phyloP scores from a whole-genome alignment of 1,140 invertebrate genomes.

The Diprion similis region DNA sequence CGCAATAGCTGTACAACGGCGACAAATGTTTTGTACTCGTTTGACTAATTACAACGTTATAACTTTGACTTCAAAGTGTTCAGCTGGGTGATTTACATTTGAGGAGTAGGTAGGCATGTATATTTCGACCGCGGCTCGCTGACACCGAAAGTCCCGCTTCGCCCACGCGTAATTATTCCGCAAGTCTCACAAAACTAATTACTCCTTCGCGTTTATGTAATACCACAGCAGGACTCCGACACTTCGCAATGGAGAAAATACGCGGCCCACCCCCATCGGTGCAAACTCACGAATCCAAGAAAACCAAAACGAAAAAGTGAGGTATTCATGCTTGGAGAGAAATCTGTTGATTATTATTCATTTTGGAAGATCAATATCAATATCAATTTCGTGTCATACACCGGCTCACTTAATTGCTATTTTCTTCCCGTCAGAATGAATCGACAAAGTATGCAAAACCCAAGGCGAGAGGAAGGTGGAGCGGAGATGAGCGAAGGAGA shows the following conservation, averaged over 20 bases:
- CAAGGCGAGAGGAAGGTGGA: too few relatives aligned
- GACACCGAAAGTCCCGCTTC: slow-evolving; percentile 2
- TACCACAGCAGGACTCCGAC: not conserved
- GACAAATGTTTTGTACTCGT: not conserved
- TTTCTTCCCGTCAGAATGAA: too few relatives aligned
- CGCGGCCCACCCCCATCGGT: too few relatives aligned
- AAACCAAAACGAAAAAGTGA: too few relatives aligned
- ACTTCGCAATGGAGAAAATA: too few relatives aligned
- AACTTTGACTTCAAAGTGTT: not conserved
- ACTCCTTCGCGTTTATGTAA: not conserved
- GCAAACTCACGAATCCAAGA: too few relatives aligned
- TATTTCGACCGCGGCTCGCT: not conserved
- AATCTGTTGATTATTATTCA: too few relatives aligned
- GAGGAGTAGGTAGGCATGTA: not conserved
- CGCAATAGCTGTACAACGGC: not conserved
- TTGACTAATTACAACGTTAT: slow-evolving; percentile 2
- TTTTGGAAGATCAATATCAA: too few relatives aligned
- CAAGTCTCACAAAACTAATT: not conserved
- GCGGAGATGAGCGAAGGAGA: not conserved
- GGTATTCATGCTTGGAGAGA: too few relatives aligned
- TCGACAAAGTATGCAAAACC: too few relatives aligned
- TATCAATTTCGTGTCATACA: too few relatives aligned
- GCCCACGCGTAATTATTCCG: not conserved
- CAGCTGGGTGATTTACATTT: not conserved
- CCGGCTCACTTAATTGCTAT: too few relatives aligned